Evolutionary conservation across 92 coral and sea anemone genomes (phyloP), one percentile per base, ranked within the genome.

Genomic region (Pocillopora meandrina): DNA sequence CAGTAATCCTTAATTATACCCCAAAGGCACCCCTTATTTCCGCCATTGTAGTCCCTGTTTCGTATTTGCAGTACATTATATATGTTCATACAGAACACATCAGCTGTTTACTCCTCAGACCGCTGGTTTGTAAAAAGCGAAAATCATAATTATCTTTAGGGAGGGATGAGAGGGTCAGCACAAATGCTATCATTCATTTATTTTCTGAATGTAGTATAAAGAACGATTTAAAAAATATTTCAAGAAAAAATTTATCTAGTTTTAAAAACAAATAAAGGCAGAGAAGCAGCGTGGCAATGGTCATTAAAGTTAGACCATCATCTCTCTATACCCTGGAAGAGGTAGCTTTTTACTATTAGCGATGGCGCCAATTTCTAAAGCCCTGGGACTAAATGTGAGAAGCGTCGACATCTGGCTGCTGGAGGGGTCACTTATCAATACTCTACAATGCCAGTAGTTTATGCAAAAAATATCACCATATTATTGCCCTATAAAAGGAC

Each of bases 311-410:
- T 5, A 18, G 82, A 21, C 0, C 8, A 5, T 3, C n/a, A 12
- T 19, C 17, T 13, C 33, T 20, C 57, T 63, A 78, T 20, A 78
- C 82, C 82, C 72, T 20, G 1, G 9, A 14, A 20, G 23, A n/a
- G 9, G 18, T 36, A 0, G 20, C 8, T 12, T 17, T 5, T 35
- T 17, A 7, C n/a, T 21, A 14, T 47, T 71, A 8, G 61, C 10
- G 72, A 78, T 78, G 82, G 82, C 82, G 82, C 82, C 72, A 78
- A 78, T 68, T 78, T 61, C 65, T 71, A 78, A 78, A 49, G 62
- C 18, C 18, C 16, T 10, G 18, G 12, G 18, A 5, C 18, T 59
- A 42, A 26, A 26, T 26, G 52, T 7, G 52, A 42, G 52, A 42
- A 42, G 52, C 13, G 10, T 59, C 62, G 1, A 59, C 62, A 59